These are phyloP conservation scores for Oncorhynchus gorbuscha DNA, from an alignment of 2,113 vertebrate genomes.

Conservation along the genomic window DNA sequence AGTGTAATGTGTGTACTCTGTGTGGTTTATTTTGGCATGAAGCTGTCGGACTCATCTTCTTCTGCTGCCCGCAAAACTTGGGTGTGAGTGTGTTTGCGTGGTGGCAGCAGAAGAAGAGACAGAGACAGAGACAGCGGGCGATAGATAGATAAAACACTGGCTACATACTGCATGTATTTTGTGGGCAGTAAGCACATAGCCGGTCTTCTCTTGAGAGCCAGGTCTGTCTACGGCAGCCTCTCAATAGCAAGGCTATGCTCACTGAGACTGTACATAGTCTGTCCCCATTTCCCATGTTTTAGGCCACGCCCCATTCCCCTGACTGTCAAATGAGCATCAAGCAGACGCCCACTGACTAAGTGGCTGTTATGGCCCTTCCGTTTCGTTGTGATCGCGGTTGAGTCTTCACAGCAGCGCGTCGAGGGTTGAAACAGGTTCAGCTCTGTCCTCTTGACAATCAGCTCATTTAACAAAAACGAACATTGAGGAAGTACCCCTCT, in stretches of 20 bases:
- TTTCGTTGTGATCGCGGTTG: constrained; percentile 24
- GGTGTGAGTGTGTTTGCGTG: not conserved
- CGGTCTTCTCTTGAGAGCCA: no score
- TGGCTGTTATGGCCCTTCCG: constrained; percentile 16
- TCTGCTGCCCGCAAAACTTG: not conserved
- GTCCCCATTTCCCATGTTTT: not conserved
- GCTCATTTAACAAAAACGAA: not conserved
- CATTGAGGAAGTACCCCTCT: constrained; percentile 14
- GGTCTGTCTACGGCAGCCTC: no score
- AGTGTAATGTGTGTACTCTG: not conserved
- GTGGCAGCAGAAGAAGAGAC: no score
- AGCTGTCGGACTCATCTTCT: no score
- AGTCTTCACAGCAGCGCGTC: constrained; percentile 31
- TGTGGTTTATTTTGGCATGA: no score
- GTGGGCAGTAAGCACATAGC: no score
- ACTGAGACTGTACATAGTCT: not conserved
- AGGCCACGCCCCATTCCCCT: not conserved
- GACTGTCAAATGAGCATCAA: constrained; percentile 8
- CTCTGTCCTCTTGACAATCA: constrained; percentile 33
- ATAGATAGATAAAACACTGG: no score
- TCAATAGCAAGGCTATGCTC: not conserved
- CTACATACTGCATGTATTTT: not conserved
- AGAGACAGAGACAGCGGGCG: no score
- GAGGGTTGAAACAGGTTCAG: constrained; percentile 35
- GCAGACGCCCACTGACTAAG: not conserved